Evolutionary conservation across 2,113 vertebrate species (phyloP).

Genomic region (Mirounga angustirostris): DNA sequence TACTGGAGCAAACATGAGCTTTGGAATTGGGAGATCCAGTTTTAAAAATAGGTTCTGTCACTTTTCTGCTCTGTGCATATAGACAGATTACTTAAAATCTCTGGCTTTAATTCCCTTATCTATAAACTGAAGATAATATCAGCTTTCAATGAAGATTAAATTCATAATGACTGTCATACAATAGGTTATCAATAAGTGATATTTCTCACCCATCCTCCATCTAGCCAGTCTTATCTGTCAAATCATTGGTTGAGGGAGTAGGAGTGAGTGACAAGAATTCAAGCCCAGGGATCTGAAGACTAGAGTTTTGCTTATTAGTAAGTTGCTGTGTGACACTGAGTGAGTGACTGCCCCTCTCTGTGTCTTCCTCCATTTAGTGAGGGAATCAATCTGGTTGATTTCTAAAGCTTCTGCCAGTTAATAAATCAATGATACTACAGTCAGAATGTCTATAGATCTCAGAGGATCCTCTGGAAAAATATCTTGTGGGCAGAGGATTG

Average conservation of each 20-base stretch:
- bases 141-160: neutral
- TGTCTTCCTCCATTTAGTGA: neutral
- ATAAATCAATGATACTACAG: neutral
- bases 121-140: neutral
- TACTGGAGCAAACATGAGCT: neutral
- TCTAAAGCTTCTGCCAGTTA: neutral
- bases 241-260: neutral
- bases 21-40: neutral
- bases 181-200: neutral
- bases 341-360: neutral
- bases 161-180: neutral
- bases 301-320: neutral
- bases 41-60: neutral
- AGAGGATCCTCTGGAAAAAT: neutral
- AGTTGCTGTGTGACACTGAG: neutral
- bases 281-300: neutral
- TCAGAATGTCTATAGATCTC: neutral
- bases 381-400: neutral
- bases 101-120: neutral
- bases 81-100: neutral
- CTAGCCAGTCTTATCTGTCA: neutral
- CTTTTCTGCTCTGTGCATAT: neutral
- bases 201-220: neutral
- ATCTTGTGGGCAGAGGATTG: neutral
- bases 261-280: neutral